These are phyloP conservation scores for Aradus depressus DNA, from an alignment of 2,888 invertebrate species.

Conservation along the genomic window DNA sequence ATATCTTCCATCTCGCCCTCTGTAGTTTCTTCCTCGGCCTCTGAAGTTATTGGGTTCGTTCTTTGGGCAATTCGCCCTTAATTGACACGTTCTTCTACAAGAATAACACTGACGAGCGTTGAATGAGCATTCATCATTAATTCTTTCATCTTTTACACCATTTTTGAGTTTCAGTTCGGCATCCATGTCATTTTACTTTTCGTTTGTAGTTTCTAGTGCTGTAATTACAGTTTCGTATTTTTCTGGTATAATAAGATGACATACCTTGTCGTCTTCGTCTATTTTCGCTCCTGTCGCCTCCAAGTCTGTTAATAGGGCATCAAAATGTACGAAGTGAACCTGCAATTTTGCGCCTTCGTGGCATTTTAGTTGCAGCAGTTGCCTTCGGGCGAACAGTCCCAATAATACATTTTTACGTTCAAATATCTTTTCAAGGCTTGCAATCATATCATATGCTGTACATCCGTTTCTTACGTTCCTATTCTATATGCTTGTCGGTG, in stretches of 20 bases:
- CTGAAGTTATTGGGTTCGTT: no score
- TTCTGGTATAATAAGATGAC: slow-evolving; percentile 18
- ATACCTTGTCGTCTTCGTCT: slow-evolving; percentile 18
- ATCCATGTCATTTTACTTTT: slow-evolving; percentile 15
- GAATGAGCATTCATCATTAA: no score
- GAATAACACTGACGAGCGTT: no score
- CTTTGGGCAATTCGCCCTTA: no score
- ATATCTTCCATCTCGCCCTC: no score
- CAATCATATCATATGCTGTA: slow-evolving; percentile 6
- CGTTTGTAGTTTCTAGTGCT: slow-evolving; percentile 14
- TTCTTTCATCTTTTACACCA: no score
- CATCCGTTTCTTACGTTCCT: not conserved
- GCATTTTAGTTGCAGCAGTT: slow-evolving; percentile 10
- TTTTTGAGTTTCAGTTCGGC: slow-evolving; percentile 7
- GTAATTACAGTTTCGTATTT: slow-evolving; percentile 20
- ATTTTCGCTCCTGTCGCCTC: slow-evolving; percentile 11
- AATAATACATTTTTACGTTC: slow-evolving; percentile 10
- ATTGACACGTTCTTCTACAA: no score
- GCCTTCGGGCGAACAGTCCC: slow-evolving; percentile 12
- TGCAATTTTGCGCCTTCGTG: slow-evolving; percentile 7
- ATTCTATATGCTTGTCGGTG: slow-evolving; percentile 10
- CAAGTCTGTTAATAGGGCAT: slow-evolving; percentile 15
- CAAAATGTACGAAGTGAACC: slow-evolving; percentile 19
- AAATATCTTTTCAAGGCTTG: slow-evolving; percentile 7
- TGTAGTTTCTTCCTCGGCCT: no score